Percentiles rank a stretch among this genome's conserved stretches.
These are phyloP conservation scores for Lordiphosa fenestrarum DNA, from an alignment of 2,888 invertebrate species.

Conservation along the genomic window DNA sequence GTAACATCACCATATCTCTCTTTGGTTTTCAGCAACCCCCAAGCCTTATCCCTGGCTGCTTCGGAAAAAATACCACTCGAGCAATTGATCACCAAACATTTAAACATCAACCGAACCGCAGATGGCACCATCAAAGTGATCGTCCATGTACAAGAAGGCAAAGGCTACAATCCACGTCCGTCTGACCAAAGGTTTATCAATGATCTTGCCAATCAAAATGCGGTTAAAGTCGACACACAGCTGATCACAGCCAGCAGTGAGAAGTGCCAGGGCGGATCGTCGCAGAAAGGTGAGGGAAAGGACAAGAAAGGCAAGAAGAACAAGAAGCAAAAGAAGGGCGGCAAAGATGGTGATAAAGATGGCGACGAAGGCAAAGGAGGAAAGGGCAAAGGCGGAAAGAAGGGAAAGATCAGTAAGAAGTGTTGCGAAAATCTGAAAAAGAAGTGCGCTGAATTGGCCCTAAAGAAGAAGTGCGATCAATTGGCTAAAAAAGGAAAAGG, in stretches of 20 bases:
- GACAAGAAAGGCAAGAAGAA: slow-evolving; percentile 1
- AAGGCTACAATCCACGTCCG: slow-evolving; percentile 4
- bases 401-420: slow-evolving; percentile 1
- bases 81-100: slow-evolving; percentile 13
- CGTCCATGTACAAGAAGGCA: slow-evolving; percentile 1
- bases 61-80: slow-evolving; percentile 6
- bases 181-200: neutral
- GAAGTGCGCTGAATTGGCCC: slow-evolving; percentile 12
- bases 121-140: neutral
- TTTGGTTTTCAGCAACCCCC: neutral
- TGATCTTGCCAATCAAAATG: slow-evolving; percentile 1
- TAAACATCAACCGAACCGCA: neutral
- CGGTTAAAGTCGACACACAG: neutral
- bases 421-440: neutral
- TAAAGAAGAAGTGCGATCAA: neutral
- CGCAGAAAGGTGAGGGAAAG: neutral
- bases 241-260: slow-evolving; percentile 5
- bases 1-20: neutral
- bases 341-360: neutral
- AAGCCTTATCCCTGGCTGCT: neutral
- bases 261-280: neutral
- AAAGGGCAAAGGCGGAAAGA: neutral
- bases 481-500: neutral
- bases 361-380: neutral
- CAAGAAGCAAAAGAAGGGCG: neutral